These are phyloP conservation scores for Bambusicola thoracicus DNA, from an alignment of 2,113 vertebrate species.

Conservation along the genomic window DNA sequence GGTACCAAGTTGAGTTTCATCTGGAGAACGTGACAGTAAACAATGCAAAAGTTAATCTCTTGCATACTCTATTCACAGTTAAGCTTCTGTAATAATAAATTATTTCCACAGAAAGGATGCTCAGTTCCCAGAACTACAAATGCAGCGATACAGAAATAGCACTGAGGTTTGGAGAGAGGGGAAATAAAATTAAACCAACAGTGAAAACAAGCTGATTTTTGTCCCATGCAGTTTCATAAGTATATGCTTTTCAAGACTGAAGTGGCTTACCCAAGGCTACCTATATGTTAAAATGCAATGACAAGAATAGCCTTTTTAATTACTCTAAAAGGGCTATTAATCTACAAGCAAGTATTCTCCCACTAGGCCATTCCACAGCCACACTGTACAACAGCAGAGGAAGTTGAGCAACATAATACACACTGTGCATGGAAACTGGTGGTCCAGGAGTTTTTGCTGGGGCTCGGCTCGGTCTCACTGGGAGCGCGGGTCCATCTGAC, in stretches of 20 bases:
- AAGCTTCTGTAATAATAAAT: not conserved
- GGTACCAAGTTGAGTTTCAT: conserved; percentile 78
- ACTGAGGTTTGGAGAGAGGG: not conserved
- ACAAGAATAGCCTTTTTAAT: not conserved
- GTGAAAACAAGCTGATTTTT: not conserved
- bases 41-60: not conserved
- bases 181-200: not conserved
- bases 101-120: not conserved
- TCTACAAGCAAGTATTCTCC: not conserved
- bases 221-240: not conserved
- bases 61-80: not conserved
- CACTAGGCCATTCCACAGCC: not conserved
- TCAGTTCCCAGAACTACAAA: not conserved
- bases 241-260: not conserved
- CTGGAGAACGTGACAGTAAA: conserved; percentile 55
- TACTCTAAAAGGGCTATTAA: not conserved
- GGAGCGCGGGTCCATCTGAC: conserved; percentile 81
- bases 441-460: conserved; percentile 80
- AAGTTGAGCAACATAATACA: not conserved
- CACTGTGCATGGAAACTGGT: conserved; percentile 74
- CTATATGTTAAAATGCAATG: not conserved
- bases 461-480: conserved; percentile 82
- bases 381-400: rapidly evolving
- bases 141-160: rapidly evolving
- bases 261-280: not conserved